Evolutionary conservation across 2,888 invertebrate species (phyloP), one percentile per base, ranked within the genome.

Genomic region (Drosophila flavopinicola): DNA sequence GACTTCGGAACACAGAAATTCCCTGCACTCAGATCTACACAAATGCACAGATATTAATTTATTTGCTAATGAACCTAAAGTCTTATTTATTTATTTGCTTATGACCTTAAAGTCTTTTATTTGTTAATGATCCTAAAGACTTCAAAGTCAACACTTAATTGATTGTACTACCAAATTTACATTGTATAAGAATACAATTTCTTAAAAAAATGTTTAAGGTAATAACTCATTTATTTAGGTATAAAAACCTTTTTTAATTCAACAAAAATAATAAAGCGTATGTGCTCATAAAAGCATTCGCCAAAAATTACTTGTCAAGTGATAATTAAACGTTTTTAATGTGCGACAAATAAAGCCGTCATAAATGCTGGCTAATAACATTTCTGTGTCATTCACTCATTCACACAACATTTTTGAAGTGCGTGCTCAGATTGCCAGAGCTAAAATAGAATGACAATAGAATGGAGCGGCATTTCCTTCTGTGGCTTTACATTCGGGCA

Each of bases 271-370:
- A 42, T 6, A 29, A 29, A n/a, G 1, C 39, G 11, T 45, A 35
- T 23, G 32, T 20, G 35, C 5, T 10, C 54, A 54, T 57, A 63
- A 59, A 52, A 58, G 42, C 39, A 57, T 65, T 57, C 37, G 33
- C 7, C 13, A 3, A 49, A 49, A 75, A 70, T 61, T 45, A 78
- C 51, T 74, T 75, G 66, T 42, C 61, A 73, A 71, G 49, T 60
- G 66, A 66, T 79, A 79, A 82, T 82, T 79, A 83, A 77, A 72
- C 69, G 65, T 38, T 84, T 73, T 80, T 85, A 73, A 85, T 66
- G 63, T 44, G 49, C 66, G 32, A 44, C 59, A 58, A 77, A 78
- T 68, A 71, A 82, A 79, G 66, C 44, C 44, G 57, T 68, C 72
- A 66, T 75, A 77, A 79, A 68, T 48, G 51, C 42, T 29, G 59